These are phyloP conservation scores for Sebastes vulpes DNA, from an alignment of 2,797 vertebrate species.

Conservation along the genomic window DNA sequence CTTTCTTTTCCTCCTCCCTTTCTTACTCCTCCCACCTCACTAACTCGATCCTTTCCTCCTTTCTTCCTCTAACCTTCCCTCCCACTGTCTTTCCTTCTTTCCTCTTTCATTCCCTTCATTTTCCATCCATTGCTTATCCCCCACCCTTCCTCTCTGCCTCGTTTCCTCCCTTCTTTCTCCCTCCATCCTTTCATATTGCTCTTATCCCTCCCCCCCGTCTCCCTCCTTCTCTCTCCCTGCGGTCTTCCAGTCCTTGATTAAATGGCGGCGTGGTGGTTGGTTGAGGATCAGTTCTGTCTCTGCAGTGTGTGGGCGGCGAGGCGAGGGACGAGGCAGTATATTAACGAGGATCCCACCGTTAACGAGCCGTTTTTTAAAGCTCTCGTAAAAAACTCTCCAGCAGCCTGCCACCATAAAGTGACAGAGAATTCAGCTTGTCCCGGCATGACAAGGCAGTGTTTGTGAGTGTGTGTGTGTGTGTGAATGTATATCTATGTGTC, in stretches of 20 bases:
- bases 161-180: not conserved
- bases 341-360: constrained; percentile 54
- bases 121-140: not conserved
- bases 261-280: constrained; percentile 30
- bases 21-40: not conserved
- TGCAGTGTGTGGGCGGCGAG: constrained; percentile 34
- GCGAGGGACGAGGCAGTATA: constrained; percentile 47
- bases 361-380: constrained; percentile 60
- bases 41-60: not conserved
- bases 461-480: not conserved
- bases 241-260: constrained; percentile 49
- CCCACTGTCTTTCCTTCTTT: not conserved
- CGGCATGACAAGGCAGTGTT: not conserved
- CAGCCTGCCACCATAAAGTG: constrained; percentile 2
- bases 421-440: not conserved
- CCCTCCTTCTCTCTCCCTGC: constrained; percentile 2
- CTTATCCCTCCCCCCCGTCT: not conserved
- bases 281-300: constrained; percentile 21
- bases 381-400: constrained; percentile 37
- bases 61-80: not conserved
- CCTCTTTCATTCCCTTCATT: not conserved
- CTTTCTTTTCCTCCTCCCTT: not conserved
- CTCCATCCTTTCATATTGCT: not conserved
- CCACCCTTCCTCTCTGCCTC: not conserved
- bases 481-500: not conserved